A percentile compares a stretch with the other conserved stretches of the same genome.
Conservation (phyloP, 2,888 invertebrate species). For the Eudemis profundana region DNA sequence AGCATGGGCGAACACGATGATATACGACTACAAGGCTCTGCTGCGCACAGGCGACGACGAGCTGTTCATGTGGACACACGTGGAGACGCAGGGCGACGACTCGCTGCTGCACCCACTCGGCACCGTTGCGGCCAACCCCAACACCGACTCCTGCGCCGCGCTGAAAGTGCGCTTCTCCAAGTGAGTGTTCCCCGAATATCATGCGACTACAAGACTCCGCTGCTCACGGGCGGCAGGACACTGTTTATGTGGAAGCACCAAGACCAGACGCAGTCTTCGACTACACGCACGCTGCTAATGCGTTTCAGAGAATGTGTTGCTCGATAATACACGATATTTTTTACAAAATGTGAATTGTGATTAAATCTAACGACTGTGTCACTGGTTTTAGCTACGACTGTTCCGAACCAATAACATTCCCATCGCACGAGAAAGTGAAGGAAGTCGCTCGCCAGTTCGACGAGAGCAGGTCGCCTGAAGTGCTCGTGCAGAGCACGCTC, state of each 20-base stretch:
- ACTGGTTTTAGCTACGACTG: conserved; percentile 87
- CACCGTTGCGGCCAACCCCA: conserved; percentile 95
- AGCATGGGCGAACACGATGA: conserved; percentile 96
- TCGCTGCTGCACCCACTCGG: conserved; percentile 94
- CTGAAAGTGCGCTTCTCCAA: conserved; percentile 92
- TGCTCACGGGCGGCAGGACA: no score
- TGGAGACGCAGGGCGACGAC: conserved; percentile 92
- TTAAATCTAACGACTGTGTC: not conserved
- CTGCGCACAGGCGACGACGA: conserved; percentile 92
- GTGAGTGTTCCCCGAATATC: conserved; percentile 71
- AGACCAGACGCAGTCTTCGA: conserved; percentile 87
- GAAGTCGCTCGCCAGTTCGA: conserved; percentile 86
- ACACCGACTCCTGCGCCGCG: conserved; percentile 91
- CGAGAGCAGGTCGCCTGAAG: conserved; percentile 76
- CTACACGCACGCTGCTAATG: conserved; percentile 90
- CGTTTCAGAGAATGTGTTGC: conserved; percentile 88
- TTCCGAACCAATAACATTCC: conserved; percentile 90
- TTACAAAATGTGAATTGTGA: no score
- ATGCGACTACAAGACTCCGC: no score
- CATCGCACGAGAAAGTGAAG: conserved; percentile 89
- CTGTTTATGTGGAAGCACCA: no score
- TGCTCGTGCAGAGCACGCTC: conserved; percentile 81
- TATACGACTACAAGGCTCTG: conserved; percentile 95
- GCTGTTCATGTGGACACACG: conserved; percentile 95
- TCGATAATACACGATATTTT: not conserved